Evolutionary conservation across 2,113 vertebrate species (phyloP), one percentile per base, ranked within the genome.

Genomic region (Hydropotes inermis): DNA sequence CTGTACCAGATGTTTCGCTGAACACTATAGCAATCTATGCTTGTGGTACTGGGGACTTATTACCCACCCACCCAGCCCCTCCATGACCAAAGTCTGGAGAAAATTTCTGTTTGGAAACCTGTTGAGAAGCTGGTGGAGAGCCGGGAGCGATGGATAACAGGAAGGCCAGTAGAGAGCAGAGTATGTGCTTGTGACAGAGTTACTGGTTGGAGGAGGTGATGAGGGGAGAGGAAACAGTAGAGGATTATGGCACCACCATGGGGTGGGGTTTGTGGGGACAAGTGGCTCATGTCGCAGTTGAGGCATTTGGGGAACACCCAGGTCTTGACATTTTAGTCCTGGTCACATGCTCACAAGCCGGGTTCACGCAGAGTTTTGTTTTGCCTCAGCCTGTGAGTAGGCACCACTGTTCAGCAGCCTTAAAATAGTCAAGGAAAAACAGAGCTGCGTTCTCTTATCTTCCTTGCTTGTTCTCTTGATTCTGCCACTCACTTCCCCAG

Each of bases 341-440:
- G 14, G 52, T 98, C 95, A n/a, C 27, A 54, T 98, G 97, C 76
- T 95, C 74, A 55, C 79, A 36, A 57, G 88, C 54, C 84, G 81
- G 13, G 45, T 70, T 95, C 96, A 86, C 16, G 88, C 93, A 76
- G 89, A 70, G 89, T 67, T 70, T 97, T 90, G 87, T 95, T 97
- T 96, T 74, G 90, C 33, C 36, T 0, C 76, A 84, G 87, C 60
- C 88, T 33, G 39, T 64, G 88, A 95, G 88, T 21, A 87, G 95
- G 70, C 88, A 47, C 28, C 89, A 39, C 83, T 97, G 87, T 89
- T 97, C 87, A 89, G 61, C 45, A 7, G 83, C 94, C 70, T 93
- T 92, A 54, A 55, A 97, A 97, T 13, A 94, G 92, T 64, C 85
- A 21, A 82, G 74, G n/a, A 64, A 81, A 98, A 89, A 0, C 85